Conservation (phyloP, 2,113 vertebrate genomes). For the Indicator maculatus region DNA sequence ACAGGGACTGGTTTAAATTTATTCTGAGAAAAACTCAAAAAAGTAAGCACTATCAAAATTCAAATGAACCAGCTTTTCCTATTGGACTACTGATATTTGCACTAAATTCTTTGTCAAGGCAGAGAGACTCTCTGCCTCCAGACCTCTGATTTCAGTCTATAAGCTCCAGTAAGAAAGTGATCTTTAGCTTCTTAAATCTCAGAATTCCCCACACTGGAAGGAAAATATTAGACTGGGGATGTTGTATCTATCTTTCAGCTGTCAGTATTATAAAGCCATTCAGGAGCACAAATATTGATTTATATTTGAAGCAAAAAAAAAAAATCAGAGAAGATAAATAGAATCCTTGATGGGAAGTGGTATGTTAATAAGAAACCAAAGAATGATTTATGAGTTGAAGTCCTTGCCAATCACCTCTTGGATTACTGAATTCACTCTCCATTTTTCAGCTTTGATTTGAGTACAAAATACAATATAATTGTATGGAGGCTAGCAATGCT, state of each 20-base stretch:
- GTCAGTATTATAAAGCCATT: not conserved
- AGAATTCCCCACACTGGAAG: slow-evolving; percentile 12
- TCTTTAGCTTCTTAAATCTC: slow-evolving; percentile 19
- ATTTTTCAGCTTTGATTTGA: slow-evolving; percentile 43
- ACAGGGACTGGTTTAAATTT: not conserved
- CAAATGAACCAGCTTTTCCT: not conserved
- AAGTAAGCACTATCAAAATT: not conserved
- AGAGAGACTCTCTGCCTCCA: slow-evolving; percentile 8
- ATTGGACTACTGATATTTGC: not conserved
- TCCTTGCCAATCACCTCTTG: not conserved
- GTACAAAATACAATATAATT: slow-evolving; percentile 3
- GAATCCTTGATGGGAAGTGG: not conserved
- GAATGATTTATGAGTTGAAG: not conserved
- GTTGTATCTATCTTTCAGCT: not conserved
- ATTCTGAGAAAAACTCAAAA: not conserved
- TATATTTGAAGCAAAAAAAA: not conserved
- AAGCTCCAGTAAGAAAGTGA: not conserved
- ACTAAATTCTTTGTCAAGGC: not conserved
- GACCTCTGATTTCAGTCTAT: slow-evolving; percentile 13
- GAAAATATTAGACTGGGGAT: not conserved
- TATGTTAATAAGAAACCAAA: not conserved
- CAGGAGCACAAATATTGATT: not conserved
- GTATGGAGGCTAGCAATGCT: not conserved
- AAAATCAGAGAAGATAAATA: not conserved
- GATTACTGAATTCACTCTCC: slow-evolving; percentile 7